Evolutionary conservation across 2,113 vertebrate genomes (phyloP), one percentile per base, ranked within the genome.

Genomic region (Passer montanus): DNA sequence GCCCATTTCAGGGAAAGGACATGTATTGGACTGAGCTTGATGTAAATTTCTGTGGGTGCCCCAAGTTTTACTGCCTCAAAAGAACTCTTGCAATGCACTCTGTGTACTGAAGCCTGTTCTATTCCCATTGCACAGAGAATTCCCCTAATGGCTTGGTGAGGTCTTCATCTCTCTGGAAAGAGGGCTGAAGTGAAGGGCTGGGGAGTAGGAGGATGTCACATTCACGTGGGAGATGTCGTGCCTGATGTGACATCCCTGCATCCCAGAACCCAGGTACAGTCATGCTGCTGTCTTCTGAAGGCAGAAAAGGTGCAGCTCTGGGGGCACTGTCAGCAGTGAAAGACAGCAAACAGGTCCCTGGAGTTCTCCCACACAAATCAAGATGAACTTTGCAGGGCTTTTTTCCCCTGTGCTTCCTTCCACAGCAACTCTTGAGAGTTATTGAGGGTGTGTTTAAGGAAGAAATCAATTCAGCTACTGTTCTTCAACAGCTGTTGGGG

Each of bases 361-460:
- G 90, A 80, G 82, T 37, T 94, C 88, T 95, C 92, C 95, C 93
- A 93, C 86, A 13, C 82, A 88, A 77, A 23, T 69, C 63, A 62
- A 58, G 62, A 66, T 39, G 63, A 76, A 72, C 83, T 60, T 87
- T 82, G 49, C 53, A 59, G 55, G 64, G 86, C 37, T 41, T 39
- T 39, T 46, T 53, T 3, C 20, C 8, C 6, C 10, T 1, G 2
- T 15, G 11, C 52, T 86, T 28, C 80, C 35, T 89, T 93, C 82
- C 27, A 67, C 47, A 74, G 46, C 22, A 87, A 1, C 43, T 80
- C 55, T 28, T 31, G 16, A 46, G 69, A 58, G 59, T 84, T 75
- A 60, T 4, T 75, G 66, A 43, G 66, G 31, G 18, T 60, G 58
- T 33, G 49, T 77, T 93, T 41, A 24, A 41, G 55, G 37, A 93